Conservation (phyloP, 1,140 invertebrate genomes). For the Phymorhynchus buccinoides region DNA sequence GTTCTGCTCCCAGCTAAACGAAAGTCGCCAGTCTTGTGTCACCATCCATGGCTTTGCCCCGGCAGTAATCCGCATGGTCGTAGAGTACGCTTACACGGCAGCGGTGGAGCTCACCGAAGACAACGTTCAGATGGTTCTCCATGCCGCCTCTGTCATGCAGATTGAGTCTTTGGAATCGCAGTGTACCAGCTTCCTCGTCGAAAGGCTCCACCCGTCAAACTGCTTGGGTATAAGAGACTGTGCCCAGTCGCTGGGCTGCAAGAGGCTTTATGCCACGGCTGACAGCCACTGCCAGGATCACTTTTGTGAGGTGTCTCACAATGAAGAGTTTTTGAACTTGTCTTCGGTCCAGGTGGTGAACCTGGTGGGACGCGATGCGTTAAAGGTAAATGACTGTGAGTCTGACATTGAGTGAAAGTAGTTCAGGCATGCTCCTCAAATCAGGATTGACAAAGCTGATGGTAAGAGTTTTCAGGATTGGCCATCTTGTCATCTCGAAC, state of each 20-base stretch:
- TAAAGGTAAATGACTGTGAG: conserved; percentile 30
- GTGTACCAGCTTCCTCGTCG: conserved; percentile 88
- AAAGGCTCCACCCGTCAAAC: conserved; percentile 92
- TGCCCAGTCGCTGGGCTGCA: conserved; percentile 83
- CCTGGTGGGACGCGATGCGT: conserved; percentile 33
- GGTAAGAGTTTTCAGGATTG: no score
- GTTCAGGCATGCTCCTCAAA: no score
- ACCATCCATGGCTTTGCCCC: conserved; percentile 41
- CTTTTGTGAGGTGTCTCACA: conserved; percentile 46
- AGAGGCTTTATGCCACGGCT: conserved; percentile 35
- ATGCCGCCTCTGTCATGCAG: conserved; percentile 89
- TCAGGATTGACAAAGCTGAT: no score
- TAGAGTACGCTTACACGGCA: conserved; percentile 45
- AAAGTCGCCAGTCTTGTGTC: conserved; percentile 40
- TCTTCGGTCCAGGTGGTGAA: conserved; percentile 43
- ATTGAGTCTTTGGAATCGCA: conserved; percentile 86
- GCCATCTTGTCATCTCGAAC: no score
- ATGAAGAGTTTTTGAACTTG: conserved; percentile 52
- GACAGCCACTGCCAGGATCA: conserved; percentile 48
- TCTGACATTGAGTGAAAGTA: no score
- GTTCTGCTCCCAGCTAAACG: conserved; percentile 47
- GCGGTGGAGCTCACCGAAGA: conserved; percentile 59
- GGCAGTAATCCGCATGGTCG: conserved; percentile 34
- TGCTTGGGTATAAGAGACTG: conserved; percentile 91
- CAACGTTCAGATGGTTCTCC: conserved; percentile 85